phyloP scores from a whole-genome alignment of 2,113 vertebrate species.

The Platanista minor region DNA sequence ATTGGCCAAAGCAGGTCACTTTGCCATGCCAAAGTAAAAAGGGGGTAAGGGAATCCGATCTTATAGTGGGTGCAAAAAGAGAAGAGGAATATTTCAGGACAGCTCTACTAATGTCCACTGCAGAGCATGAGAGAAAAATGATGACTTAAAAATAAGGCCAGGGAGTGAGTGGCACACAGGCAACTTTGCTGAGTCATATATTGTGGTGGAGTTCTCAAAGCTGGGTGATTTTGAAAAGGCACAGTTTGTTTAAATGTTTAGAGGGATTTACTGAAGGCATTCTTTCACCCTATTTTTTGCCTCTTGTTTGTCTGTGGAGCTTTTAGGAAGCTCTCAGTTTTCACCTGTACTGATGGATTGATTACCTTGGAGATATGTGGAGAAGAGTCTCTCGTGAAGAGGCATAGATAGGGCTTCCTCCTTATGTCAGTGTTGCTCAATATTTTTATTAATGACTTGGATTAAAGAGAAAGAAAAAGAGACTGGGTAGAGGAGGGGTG shows the following conservation, averaged over 20 bases:
- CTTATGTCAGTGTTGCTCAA: background rate
- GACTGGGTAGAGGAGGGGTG: background rate
- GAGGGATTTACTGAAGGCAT: background rate
- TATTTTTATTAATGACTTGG: conserved; percentile 25
- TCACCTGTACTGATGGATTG: background rate
- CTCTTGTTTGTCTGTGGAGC: background rate
- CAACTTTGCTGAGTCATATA: background rate
- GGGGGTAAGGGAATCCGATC: background rate
- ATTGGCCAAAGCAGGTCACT: background rate
- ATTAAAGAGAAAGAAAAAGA: background rate
- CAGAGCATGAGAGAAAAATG: background rate
- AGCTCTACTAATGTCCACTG: background rate
- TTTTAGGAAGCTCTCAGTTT: background rate
- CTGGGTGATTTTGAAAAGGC: background rate
- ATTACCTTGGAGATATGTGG: background rate
- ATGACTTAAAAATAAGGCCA: background rate
- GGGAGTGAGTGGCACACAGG: too few species aligned
- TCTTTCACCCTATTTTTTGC: background rate
- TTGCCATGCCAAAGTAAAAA: background rate
- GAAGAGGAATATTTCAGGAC: background rate
- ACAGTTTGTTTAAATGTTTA: background rate
- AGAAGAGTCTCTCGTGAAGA: background rate
- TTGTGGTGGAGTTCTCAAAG: background rate
- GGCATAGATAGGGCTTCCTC: background rate
- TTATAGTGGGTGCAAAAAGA: background rate